phyloP scores from a whole-genome alignment of 2,113 vertebrate species.

The Columba livia region DNA sequence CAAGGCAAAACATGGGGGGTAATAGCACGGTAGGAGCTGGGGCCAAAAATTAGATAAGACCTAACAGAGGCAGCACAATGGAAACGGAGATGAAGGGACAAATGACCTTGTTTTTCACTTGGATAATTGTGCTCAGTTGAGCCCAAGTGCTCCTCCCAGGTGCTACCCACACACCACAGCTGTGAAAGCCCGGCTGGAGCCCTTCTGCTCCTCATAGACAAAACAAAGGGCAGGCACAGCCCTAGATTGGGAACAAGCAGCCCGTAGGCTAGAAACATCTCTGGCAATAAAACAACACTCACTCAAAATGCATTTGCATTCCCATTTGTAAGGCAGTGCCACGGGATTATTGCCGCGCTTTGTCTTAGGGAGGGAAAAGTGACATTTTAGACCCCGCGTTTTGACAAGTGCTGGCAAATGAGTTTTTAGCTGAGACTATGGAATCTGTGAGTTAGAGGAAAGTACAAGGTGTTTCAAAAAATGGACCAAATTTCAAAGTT shows the following conservation, averaged over 20 bases:
- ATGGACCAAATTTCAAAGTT: too few relatives aligned
- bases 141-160: background rate
- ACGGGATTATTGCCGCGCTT: background rate
- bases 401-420: background rate
- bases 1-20: background rate
- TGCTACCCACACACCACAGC: background rate
- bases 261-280: rapidly evolving
- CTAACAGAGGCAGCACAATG: background rate
- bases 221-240: background rate
- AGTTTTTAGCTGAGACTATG: background rate
- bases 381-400: rapidly evolving
- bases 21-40: background rate
- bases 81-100: background rate
- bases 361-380: background rate
- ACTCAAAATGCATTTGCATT: background rate
- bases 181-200: background rate
- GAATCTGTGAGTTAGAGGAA: background rate
- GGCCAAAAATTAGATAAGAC: background rate
- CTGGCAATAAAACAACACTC: background rate
- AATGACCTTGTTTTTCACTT: background rate
- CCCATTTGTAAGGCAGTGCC: background rate
- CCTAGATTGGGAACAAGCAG: background rate
- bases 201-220: background rate
- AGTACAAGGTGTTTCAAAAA: too few relatives aligned
- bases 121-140: background rate